A percentile compares a stretch with the other conserved stretches of the same genome.
phyloP scores from a whole-genome alignment of 1,140 invertebrate genomes.

The Sycophila sp. region DNA sequence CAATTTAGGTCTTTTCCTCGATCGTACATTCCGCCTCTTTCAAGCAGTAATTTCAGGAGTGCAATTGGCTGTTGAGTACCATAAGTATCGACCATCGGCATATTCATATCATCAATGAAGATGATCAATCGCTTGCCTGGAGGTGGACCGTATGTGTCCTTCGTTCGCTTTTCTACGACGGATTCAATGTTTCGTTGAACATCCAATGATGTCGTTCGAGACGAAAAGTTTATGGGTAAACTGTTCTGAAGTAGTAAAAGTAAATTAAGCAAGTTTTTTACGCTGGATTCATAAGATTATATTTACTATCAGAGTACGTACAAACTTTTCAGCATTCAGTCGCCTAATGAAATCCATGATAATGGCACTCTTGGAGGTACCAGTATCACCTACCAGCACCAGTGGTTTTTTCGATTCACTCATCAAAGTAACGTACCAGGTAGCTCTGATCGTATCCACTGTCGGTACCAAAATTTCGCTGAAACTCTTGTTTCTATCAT shows the following conservation, averaged over 20 bases:
- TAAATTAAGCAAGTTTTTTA: background rate
- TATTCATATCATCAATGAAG: slow-evolving; percentile 95
- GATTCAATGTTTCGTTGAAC: slow-evolving; percentile 88
- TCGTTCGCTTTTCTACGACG: slow-evolving; percentile 87
- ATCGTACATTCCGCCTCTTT: slow-evolving; percentile 88
- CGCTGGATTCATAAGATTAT: too few relatives aligned
- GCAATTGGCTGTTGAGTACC: slow-evolving; percentile 94
- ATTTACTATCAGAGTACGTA: too few relatives aligned
- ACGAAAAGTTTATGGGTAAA: slow-evolving; percentile 90
- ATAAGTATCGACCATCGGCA: slow-evolving; percentile 89
- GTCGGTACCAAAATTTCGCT: slow-evolving; percentile 90
- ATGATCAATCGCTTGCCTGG: slow-evolving; percentile 86
- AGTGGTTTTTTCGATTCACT: slow-evolving; percentile 81
- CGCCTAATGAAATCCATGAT: slow-evolving; percentile 82
- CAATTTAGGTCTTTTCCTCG: slow-evolving; percentile 89
- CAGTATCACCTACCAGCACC: slow-evolving; percentile 87
- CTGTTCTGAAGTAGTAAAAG: slow-evolving; percentile 65
- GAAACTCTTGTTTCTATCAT: slow-evolving; percentile 77
- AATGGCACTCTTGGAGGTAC: slow-evolving; percentile 91
- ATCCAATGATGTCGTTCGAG: slow-evolving; percentile 87
- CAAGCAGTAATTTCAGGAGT: slow-evolving; percentile 85
- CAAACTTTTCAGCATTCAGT: slow-evolving; percentile 75
- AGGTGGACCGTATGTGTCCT: slow-evolving; percentile 87
- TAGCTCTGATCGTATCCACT: slow-evolving; percentile 82
- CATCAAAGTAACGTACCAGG: slow-evolving; percentile 83